Evolutionary conservation across 2,888 invertebrate genomes (phyloP), one percentile per base, ranked within the genome.

Genomic region (Eilema depressum): DNA sequence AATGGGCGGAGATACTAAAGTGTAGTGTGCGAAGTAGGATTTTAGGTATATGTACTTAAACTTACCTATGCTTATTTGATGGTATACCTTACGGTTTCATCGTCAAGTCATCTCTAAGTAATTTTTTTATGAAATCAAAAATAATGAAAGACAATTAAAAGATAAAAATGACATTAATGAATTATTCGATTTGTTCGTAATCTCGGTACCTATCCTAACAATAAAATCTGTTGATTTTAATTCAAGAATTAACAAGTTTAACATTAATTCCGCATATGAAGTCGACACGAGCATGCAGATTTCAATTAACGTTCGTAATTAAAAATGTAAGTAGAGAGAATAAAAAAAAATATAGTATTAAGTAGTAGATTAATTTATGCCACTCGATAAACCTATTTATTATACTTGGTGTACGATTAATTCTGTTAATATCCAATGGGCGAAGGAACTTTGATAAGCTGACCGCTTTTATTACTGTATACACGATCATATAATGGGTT

Each of bases 291-390:
- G 71, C 78, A 84, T 88, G 86, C 85, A 86, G 83, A 86, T 91
- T 94, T 93, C 92, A 93, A 94, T 94, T 94, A 94, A 93, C 91
- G 88, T 88, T 85, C 86, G 89, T 93, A 94, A 94, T 94, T 94
- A 94, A 94, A 82, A 93, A 92, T 87, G 85, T 88, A 83, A 85
- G 83, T 87, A 89, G 88, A 87, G 87, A 86, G 80, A 84, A 88
- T 92, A 88, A 88, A 88, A 88, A 28, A 88, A 88, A 91, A 89
- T 89, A 91, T 89, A 86, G 90, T 92, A 90, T 91, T 93, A 91
- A 88, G 85, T 85, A 84, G 85, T 80, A 91, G 91, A 93, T 93
- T 93, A 93, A 93, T 93, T 92, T 92, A 92, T 92, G 91, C 89
- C 85, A 83, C 76, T 83, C 91, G 94, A 94, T 95, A 93, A 93